These are phyloP conservation scores for Ambastaia sidthimunki DNA, from an alignment of 2,797 vertebrate genomes.

Conservation along the genomic window DNA sequence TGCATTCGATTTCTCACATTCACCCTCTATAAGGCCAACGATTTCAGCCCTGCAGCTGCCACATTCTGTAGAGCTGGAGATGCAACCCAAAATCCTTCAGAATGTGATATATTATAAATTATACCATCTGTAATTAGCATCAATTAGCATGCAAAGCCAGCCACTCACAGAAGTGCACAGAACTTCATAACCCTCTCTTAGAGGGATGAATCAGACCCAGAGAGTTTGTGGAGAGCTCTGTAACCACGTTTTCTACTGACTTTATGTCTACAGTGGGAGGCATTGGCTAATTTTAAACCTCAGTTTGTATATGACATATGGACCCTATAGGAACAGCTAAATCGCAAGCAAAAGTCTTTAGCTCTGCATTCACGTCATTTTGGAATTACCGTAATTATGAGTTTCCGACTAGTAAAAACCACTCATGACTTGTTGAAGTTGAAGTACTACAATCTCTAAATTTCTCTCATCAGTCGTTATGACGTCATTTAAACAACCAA, in stretches of 20 bases:
- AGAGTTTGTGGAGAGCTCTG: constrained; percentile 31
- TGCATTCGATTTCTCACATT: constrained; percentile 70
- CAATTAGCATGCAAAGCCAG: constrained; percentile 70
- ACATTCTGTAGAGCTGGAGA: constrained; percentile 70
- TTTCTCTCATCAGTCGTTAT: not conserved
- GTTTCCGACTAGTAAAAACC: not conserved
- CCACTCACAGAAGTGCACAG: constrained; percentile 58
- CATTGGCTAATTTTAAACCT: constrained; percentile 36
- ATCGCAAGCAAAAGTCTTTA: not conserved
- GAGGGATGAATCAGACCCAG: constrained; percentile 33
- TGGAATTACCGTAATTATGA: constrained; percentile 19
- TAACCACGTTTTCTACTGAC: constrained; percentile 32
- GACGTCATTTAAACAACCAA: constrained; percentile 14
- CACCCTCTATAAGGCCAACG: constrained; percentile 69
- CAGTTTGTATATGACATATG: constrained; percentile 1
- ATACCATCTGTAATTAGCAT: constrained; percentile 70
- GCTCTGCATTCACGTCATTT: not conserved
- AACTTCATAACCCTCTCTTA: constrained; percentile 45
- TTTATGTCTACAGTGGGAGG: constrained; percentile 27
- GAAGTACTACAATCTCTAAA: not conserved
- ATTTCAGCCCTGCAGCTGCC: constrained; percentile 78
- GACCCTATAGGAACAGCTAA: not conserved
- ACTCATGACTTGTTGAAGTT: not conserved
- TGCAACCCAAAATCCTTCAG: constrained; percentile 59
- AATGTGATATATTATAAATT: constrained; percentile 75